Evolutionary conservation across 1,140 invertebrate genomes (phyloP).

Genomic region (Drosophila pectinifera): DNA sequence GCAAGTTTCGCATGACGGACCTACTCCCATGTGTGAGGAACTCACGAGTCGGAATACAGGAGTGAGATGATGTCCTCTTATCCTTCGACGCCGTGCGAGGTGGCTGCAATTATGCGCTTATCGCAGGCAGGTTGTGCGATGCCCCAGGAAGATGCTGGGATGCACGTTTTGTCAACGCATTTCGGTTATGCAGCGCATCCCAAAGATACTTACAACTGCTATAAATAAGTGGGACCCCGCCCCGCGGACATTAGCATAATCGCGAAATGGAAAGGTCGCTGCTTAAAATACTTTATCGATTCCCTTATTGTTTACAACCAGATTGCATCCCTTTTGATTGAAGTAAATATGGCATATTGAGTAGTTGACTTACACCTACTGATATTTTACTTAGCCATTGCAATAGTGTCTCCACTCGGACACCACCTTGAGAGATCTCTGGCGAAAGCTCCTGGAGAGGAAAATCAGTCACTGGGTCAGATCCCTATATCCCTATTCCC

Average conservation of each 20-base stretch:
- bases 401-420: background rate
- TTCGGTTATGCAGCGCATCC: constrained; percentile 37
- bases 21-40: background rate
- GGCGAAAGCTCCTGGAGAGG: too few species aligned
- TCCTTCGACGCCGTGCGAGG: background rate
- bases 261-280: constrained; percentile 9
- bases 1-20: constrained; percentile 6
- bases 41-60: constrained; percentile 9
- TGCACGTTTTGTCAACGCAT: constrained; percentile 47
- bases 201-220: constrained; percentile 17
- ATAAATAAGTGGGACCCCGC: constrained; percentile 27
- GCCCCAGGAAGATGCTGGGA: background rate
- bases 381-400: background rate
- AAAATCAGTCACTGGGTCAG: constrained; percentile 42
- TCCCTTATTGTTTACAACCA: background rate
- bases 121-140: background rate
- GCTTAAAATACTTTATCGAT: constrained; percentile 24
- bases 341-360: background rate
- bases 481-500: background rate
- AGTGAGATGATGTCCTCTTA: constrained; percentile 7
- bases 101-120: constrained; percentile 17
- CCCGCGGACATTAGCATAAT: constrained; percentile 31
- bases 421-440: constrained; percentile 3
- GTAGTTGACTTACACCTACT: background rate
- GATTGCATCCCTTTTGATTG: background rate